Base-by-base conservation (phyloP, 2,888 invertebrate species). In the Odontothrips loti region DNA sequence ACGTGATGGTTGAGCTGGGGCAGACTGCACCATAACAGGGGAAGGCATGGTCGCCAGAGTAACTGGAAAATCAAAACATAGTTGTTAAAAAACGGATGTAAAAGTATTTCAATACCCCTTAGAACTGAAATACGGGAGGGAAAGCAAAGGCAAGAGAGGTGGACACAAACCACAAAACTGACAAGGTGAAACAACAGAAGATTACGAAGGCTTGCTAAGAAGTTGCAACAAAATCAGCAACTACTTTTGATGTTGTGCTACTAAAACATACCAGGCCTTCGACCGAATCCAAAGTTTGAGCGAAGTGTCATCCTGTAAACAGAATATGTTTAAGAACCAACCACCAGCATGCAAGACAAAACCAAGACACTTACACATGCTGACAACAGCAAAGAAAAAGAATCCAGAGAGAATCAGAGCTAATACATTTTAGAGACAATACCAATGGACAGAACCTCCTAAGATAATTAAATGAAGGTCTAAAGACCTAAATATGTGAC, bases 1-100 rank as follows among this genome's bases (percentile, higher is more conserved):
- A 9, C 68, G 23, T 23, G 27, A 75, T 75, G 68, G 68, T 75
- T 75, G 68, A 75, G 68, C 68, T 75, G 68, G 68, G 68, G 68
- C 68, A 75, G 68, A 75, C 68, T 75, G 68, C 10, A 75, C 27
- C 68, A 75, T 75, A 75, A 75, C 68, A 75, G 68, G 68, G 68
- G 68, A 23, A 27, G 68, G 68, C 68, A 75, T 75, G 68, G 68
- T 75, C 23, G 68, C 68, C 68, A 75, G 68, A 75, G 68, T 75
- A 75, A 12, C 68, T 75, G 27, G 23, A 27, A 27, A 23, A 75
- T 12, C 1, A 75, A 11, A 23, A 23, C 8, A 27, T 27, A 23
- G 12, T 23, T 75, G 27, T 75, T 23, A 27, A 75, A 58, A 51
- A 58, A 6, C 12, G 9, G 20, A 1, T 17, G 1, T 51, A 17